phyloP scores from a whole-genome alignment of 2,888 invertebrate species.

The Junonia oenone region DNA sequence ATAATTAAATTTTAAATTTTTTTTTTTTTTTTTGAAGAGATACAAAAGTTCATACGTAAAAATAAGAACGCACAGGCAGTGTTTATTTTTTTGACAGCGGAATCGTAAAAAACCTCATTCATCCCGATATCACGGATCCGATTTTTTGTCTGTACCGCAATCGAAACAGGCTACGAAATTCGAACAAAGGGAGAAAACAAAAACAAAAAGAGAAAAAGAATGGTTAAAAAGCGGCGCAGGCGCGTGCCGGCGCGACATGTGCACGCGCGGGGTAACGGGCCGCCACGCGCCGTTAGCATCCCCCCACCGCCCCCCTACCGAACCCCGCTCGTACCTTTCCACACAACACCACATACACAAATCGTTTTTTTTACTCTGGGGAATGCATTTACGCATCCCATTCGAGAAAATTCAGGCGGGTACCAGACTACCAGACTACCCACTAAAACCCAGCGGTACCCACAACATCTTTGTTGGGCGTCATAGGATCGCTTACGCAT shows the following conservation, averaged over 20 bases:
- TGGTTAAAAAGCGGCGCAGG: constrained; percentile 65
- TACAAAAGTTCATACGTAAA: not conserved
- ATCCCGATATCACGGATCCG: constrained; percentile 19
- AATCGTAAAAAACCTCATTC: constrained; percentile 12
- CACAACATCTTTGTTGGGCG: too few relatives aligned
- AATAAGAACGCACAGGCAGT: not conserved
- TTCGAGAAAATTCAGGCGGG: too few relatives aligned
- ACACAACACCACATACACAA: too few relatives aligned
- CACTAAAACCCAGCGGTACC: too few relatives aligned
- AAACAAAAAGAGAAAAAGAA: constrained; percentile 61
- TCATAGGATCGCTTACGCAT: too few relatives aligned
- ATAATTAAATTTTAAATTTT: not conserved
- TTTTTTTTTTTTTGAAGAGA: not conserved
- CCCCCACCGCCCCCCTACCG: constrained; percentile 27
- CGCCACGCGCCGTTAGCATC: constrained; percentile 59
- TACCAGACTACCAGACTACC: too few relatives aligned
- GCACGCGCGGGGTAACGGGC: constrained; percentile 64
- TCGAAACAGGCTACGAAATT: constrained; percentile 38
- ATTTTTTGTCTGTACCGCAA: constrained; percentile 32
- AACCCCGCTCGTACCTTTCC: constrained; percentile 29
- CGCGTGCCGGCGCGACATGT: constrained; percentile 78
- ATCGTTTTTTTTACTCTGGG: too few relatives aligned
- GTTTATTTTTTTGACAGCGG: not conserved
- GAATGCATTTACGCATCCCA: too few relatives aligned
- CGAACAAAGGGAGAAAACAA: constrained; percentile 70